Conservation (phyloP, 2,113 vertebrate genomes). For the Dascyllus trimaculatus region DNA sequence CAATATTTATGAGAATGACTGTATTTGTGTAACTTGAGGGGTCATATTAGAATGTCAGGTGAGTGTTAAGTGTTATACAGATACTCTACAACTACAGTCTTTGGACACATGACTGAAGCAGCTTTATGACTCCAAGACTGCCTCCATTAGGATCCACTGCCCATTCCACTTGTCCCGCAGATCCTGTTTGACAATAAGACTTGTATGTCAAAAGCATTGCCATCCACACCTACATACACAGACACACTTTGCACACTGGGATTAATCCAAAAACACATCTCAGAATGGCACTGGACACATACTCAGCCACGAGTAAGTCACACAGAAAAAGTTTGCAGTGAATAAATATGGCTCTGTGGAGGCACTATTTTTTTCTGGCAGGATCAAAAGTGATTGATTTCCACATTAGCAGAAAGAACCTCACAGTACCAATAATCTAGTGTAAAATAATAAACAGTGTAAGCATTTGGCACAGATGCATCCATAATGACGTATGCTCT, state of each 20-base stretch:
- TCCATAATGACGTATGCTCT: neutral
- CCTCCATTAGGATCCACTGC: constrained; percentile 48
- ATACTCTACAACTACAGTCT: too few species aligned
- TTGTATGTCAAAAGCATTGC: constrained; percentile 6
- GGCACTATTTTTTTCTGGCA: too few species aligned
- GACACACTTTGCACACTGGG: constrained; percentile 10
- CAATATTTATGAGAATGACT: neutral
- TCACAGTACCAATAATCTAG: too few species aligned
- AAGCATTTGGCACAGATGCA: too few species aligned
- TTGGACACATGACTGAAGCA: constrained; percentile 5
- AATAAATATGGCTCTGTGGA: too few species aligned
- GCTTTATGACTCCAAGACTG: constrained; percentile 43
- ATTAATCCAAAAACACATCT: constrained; percentile 34
- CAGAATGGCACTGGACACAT: neutral
- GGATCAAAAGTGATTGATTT: too few species aligned
- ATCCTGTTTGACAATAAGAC: constrained; percentile 38
- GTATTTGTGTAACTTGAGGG: neutral
- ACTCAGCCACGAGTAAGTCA: neutral
- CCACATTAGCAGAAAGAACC: too few species aligned
- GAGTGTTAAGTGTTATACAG: too few species aligned
- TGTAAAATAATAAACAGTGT: too few species aligned
- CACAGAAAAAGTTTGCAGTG: too few species aligned
- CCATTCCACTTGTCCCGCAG: constrained; percentile 34
- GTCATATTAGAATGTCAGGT: too few species aligned
- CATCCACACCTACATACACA: constrained; percentile 21